Base-by-base conservation (phyloP, 2,888 invertebrate species). In the Eupithecia pulchellata region DNA sequence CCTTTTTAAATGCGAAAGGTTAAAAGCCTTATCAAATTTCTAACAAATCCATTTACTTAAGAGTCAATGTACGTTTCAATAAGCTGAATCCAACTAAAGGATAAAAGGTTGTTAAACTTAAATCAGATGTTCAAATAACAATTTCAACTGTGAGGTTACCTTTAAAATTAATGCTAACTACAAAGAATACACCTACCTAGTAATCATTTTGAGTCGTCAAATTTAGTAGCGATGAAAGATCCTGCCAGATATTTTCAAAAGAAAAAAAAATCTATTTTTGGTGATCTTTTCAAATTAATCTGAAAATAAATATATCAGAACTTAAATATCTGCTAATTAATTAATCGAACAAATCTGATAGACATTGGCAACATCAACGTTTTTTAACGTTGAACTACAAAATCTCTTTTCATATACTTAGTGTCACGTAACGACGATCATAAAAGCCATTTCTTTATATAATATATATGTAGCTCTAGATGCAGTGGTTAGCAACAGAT, bases 401-500 rank as follows among this genome's bases (percentile, higher is more conserved):
- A 47, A 47, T 52, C 11, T 52, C 0, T 52, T 25, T 52, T 25
- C 42, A 14, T n/a, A 2, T 13, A 4, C 0, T 25, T 13, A 4
- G 0, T 25, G 52, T 52, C 52, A 52, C 25, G 52, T 52, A 25
- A 25, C 25, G 25, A 13, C 11, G 52, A 52, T 70, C 78, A 81
- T 83, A 81, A 84, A 82, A 79, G n/a, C n/a, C n/a, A n/a, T n/a
- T 69, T 78, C 72, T 79, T 60, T 60, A n/a, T n/a, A n/a, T 78
- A 81, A 78, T 78, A n/a, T n/a, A n/a, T n/a, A n/a, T n/a, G n/a
- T n/a, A 73, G 78, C 69, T 74, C 73, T 78, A 73, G 75, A 81
- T 69, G 85, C 82, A 82, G 84, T 83, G 79, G 77, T 75, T 79
- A 78, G 81, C 77, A 81, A 80, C 81, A 76, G 78, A 80, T 75